phyloP scores from a whole-genome alignment of 2,888 invertebrate species.

The Acholoe squamosa region DNA sequence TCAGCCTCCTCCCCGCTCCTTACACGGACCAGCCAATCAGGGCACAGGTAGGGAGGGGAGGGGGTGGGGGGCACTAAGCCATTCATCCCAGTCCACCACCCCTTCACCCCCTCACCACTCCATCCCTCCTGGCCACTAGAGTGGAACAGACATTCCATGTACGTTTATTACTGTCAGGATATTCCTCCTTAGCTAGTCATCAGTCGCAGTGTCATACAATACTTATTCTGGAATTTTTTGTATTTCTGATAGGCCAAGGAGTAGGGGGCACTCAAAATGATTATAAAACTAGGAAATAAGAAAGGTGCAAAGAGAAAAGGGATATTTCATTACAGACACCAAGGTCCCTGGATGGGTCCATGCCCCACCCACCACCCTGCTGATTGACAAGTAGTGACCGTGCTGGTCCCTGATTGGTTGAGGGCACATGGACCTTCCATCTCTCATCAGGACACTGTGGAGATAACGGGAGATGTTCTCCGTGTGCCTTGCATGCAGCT shows the following conservation, averaged over 20 bases:
- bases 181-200: no score
- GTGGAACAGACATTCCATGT: no score
- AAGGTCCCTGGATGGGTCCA: no score
- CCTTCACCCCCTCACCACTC: not conserved
- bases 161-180: no score
- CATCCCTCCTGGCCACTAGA: not conserved
- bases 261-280: no score
- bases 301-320: no score
- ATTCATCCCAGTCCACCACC: not conserved
- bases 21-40: constrained; percentile 15
- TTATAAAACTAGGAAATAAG: no score
- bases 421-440: not conserved
- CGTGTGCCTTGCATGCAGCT: not conserved
- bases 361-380: not conserved
- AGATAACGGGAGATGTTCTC: constrained; percentile 6
- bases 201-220: no score
- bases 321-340: no score
- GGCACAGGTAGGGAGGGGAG: not conserved
- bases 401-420: constrained; percentile 8
- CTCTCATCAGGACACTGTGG: not conserved
- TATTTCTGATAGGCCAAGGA: no score
- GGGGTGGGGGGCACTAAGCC: not conserved
- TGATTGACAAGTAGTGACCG: not conserved
- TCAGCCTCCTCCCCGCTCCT: not conserved
- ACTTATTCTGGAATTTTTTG: no score